Evolutionary conservation across 2,888 invertebrate species (phyloP).

Genomic region (Synanthedon vespiformis): DNA sequence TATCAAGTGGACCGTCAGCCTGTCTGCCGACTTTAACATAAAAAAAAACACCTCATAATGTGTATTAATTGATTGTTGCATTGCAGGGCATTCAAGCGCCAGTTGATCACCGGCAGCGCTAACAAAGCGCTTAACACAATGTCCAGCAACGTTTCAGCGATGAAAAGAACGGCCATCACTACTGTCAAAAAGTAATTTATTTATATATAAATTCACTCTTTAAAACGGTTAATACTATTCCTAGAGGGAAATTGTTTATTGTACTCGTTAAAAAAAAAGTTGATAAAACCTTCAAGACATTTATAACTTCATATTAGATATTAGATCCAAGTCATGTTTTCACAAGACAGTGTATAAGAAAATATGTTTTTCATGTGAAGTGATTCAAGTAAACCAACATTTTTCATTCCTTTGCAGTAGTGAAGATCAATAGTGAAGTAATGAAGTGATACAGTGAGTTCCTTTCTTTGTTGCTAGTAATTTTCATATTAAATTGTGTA

Average conservation of each 20-base stretch:
- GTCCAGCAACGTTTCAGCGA: constrained; percentile 41
- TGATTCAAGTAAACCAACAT: constrained; percentile 19
- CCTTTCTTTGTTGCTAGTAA: constrained; percentile 22
- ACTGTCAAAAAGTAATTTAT: constrained; percentile 55
- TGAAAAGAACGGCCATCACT: constrained; percentile 53
- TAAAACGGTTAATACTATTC: too few relatives aligned
- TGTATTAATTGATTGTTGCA: constrained; percentile 7
- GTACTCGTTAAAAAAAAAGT: too few relatives aligned
- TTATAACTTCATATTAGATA: too few relatives aligned
- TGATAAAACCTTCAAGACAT: too few relatives aligned
- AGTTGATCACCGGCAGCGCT: constrained; percentile 53
- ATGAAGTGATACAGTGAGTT: constrained; percentile 30
- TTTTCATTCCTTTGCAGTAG: constrained; percentile 53
- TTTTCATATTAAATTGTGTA: constrained; percentile 8
- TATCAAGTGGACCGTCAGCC: too few relatives aligned
- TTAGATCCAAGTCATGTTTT: too few relatives aligned
- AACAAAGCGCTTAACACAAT: constrained; percentile 38
- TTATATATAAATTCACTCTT: too few relatives aligned
- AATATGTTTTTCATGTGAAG: too few relatives aligned
- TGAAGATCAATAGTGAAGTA: constrained; percentile 49
- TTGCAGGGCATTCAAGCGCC: constrained; percentile 46
- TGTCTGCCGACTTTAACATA: too few relatives aligned
- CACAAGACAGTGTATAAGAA: too few relatives aligned
- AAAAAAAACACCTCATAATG: background rate
- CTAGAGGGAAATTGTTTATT: too few relatives aligned